A percentile compares a stretch with the other conserved stretches of the same genome.
Evolutionary conservation across 2,797 vertebrate species (phyloP).

Genomic region (Dallia pectoralis): DNA sequence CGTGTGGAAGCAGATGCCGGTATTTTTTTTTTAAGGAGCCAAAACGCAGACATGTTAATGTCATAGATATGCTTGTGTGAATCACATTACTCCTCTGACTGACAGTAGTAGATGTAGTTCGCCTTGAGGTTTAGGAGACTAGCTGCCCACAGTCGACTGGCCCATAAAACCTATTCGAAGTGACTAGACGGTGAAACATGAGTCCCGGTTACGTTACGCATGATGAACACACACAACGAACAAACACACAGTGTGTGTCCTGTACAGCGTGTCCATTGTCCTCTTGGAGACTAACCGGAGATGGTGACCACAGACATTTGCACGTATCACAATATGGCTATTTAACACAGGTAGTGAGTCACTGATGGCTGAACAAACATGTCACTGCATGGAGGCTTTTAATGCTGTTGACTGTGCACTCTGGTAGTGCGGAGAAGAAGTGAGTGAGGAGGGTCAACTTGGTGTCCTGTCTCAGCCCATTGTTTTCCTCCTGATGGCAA

Average conservation of each 20-base stretch:
- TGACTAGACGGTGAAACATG: slow-evolving; percentile 5
- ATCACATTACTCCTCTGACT: neutral
- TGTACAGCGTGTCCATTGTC: neutral
- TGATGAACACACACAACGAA: neutral
- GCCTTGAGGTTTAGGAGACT: neutral
- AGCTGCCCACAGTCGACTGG: neutral
- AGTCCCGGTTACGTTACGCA: neutral
- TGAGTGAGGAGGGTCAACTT: slow-evolving; percentile 12
- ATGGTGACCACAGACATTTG: slow-evolving; percentile 10
- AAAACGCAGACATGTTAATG: neutral
- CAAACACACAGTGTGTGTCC: neutral
- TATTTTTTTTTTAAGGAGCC: neutral
- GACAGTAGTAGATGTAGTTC: neutral
- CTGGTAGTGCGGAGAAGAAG: slow-evolving; percentile 6
- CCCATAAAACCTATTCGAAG: neutral
- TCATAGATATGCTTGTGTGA: neutral
- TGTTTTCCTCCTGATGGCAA: slow-evolving; percentile 8
- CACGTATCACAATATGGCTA: neutral
- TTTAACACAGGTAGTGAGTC: slow-evolving; percentile 6
- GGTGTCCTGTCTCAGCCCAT: neutral
- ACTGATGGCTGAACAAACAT: neutral
- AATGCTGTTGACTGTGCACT: slow-evolving; percentile 6
- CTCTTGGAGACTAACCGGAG: neutral
- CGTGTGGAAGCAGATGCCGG: too few species aligned
- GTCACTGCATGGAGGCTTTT: neutral